Evolutionary conservation across 1,140 invertebrate genomes (phyloP), one percentile per base, ranked within the genome.

Genomic region (Bombyx mandarina): DNA sequence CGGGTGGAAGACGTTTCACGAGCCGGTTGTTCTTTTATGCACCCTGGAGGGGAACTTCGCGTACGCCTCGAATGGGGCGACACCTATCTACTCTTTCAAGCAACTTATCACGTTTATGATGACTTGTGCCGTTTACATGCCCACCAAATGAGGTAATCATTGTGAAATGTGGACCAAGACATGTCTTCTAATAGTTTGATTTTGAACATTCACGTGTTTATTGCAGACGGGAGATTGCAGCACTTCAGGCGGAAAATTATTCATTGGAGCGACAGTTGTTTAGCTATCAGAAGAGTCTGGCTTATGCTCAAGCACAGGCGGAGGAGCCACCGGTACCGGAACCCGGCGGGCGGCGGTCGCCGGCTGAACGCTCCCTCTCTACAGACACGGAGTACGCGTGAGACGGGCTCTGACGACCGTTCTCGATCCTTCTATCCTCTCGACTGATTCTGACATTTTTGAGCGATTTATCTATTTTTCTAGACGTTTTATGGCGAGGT

Each of bases 31-130:
- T 89, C 92, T n/a, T 96, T 92, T 75, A 73, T 96, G 42, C 94
- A 94, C 50, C 92, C 94, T 54, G 93, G 94, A 67, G 91, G 93
- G 9, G 93, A 94, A 63, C 82, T 97, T 45, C 90, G 92, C 8
- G 92, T 96, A 8, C 93, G 96, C 64, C 90, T 97, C 1, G 95
- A 97, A 76, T 96, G 95, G 95, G 91, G 93, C 65, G 94, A 96
- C 74, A 94, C 93, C 45, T 93, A 96, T 66, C 88, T 96, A 48
- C 90, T 97, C 7, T 95, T 96, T 80, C 93, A 94, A 76, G 93
- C 95, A 49, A 95, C 93, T 51, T 97, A 96, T 79, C 94, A 95
- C 84, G 94, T 94, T 71, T 94, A 96, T 75, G 95, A 97, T 80
- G 95, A 96, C 79, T 92, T 96, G 26, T 93, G 91, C 61, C 89